Percentiles rank a stretch among this genome's conserved stretches.
Evolutionary conservation across 1,140 invertebrate species (phyloP).

Genomic region (Pseudomyrmex flavicornis): DNA sequence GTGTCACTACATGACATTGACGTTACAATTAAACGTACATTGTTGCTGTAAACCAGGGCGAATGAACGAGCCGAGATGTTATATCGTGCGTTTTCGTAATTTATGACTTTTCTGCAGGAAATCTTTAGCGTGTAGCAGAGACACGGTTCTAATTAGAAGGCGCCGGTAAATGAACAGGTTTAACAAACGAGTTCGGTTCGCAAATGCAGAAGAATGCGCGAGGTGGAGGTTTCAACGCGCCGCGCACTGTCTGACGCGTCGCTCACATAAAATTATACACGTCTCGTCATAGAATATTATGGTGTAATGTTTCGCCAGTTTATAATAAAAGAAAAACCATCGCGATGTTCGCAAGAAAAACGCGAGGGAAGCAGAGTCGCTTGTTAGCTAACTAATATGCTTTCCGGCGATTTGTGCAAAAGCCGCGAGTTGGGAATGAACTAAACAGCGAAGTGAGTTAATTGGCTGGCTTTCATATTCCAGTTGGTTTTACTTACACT

Average conservation of each 20-base stretch:
- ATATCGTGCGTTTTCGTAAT: conserved; percentile 49
- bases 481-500: conserved; percentile 1
- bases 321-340: not conserved
- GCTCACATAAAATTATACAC: not conserved
- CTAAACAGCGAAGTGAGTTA: conserved; percentile 28
- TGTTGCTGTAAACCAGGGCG: conserved; percentile 66
- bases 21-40: conserved; percentile 75
- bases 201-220: not conserved
- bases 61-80: conserved; percentile 11
- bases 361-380: not conserved
- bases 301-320: not conserved
- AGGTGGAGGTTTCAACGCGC: not conserved
- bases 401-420: conserved; percentile 3
- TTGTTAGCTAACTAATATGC: not conserved
- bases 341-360: not conserved
- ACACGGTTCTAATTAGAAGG: conserved; percentile 53
- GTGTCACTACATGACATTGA: conserved; percentile 57
- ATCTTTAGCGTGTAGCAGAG: conserved; percentile 31
- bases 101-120: conserved; percentile 24
- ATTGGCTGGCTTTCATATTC: conserved; percentile 14
- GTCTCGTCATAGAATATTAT: conserved; percentile 7
- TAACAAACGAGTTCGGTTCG: not conserved
- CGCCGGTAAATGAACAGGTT: conserved; percentile 5
- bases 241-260: not conserved
- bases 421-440: not conserved